These are phyloP conservation scores for Melanostoma scalare DNA, from an alignment of 2,888 invertebrate genomes.

Conservation along the genomic window DNA sequence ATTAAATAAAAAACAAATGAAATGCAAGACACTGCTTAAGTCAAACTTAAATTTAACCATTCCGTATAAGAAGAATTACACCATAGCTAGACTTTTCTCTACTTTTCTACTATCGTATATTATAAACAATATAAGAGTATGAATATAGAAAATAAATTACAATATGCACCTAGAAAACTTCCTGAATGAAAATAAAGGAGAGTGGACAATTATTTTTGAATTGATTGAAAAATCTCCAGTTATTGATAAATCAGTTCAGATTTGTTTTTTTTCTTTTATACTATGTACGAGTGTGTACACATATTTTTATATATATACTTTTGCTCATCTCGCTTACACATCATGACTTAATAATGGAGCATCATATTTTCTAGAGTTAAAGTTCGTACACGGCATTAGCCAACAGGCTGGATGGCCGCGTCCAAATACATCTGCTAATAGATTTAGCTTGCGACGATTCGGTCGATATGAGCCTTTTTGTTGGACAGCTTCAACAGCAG, in stretches of 20 bases:
- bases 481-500: constrained; percentile 90
- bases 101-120: constrained; percentile 30
- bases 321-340: constrained; percentile 76
- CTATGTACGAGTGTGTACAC: background rate
- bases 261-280: constrained; percentile 22
- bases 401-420: constrained; percentile 88
- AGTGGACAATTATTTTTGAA: constrained; percentile 15
- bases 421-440: constrained; percentile 91
- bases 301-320: too few relatives aligned
- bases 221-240: constrained; percentile 49
- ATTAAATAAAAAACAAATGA: constrained; percentile 18
- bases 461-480: constrained; percentile 86
- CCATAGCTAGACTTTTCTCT: constrained; percentile 34
- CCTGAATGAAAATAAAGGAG: constrained; percentile 47
- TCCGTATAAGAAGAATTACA: background rate
- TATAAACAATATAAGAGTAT: constrained; percentile 37
- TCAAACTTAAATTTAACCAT: constrained; percentile 18
- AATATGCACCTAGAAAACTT: constrained; percentile 65
- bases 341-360: constrained; percentile 81
- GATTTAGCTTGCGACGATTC: constrained; percentile 85
- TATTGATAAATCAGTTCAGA: constrained; percentile 71
- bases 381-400: constrained; percentile 87
- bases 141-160: constrained; percentile 65
- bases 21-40: constrained; percentile 57
- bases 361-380: constrained; percentile 81